Conservation (phyloP, 2,888 invertebrate species). For the Adelphocoris suturalis region DNA sequence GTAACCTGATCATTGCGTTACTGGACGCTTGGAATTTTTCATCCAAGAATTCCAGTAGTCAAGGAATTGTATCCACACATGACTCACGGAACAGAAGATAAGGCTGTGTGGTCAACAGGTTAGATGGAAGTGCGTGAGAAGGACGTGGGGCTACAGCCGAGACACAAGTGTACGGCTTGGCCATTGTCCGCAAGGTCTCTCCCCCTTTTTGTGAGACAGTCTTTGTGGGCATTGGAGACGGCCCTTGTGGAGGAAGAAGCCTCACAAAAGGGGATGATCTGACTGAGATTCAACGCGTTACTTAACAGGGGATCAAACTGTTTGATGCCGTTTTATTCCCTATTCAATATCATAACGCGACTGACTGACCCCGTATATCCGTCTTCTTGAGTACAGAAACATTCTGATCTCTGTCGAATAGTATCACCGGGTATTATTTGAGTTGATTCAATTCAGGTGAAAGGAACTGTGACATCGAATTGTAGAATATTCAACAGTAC, state of each 20-base stretch:
- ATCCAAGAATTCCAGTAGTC: too few species aligned
- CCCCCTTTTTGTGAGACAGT: slow-evolving; percentile 18
- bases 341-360: neutral
- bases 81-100: too few species aligned
- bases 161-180: slow-evolving; percentile 34
- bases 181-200: slow-evolving; percentile 34
- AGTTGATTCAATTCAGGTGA: too few species aligned
- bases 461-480: too few species aligned
- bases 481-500: too few species aligned
- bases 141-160: slow-evolving; percentile 14
- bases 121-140: slow-evolving; percentile 9
- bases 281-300: slow-evolving; percentile 27
- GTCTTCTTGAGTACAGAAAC: neutral
- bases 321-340: slow-evolving; percentile 35
- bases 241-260: neutral
- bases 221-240: neutral
- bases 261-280: slow-evolving; percentile 34
- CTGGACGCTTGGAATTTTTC: too few species aligned
- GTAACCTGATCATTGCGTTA: too few species aligned
- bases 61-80: too few species aligned
- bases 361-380: neutral
- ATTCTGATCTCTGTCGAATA: too few species aligned
- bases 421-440: too few species aligned
- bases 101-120: slow-evolving; percentile 27
- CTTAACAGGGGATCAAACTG: neutral